These are phyloP conservation scores for Cichlasoma orientale DNA, from an alignment of 2,797 vertebrate genomes.

Conservation along the genomic window DNA sequence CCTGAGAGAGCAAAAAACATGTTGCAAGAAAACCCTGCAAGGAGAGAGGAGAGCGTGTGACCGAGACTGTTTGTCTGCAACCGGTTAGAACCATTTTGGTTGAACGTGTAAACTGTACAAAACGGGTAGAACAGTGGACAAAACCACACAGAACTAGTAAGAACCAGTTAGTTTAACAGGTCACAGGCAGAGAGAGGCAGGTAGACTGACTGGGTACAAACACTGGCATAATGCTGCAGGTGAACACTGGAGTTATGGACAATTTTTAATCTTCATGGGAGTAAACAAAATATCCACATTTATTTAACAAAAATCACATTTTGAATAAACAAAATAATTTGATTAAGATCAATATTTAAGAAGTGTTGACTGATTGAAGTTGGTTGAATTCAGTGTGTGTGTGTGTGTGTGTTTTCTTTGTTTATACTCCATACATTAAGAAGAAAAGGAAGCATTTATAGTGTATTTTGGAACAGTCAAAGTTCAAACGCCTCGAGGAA, in stretches of 20 bases:
- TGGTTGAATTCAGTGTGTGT: neutral
- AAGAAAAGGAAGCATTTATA: neutral
- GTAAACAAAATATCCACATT: too few species aligned
- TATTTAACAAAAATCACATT: too few species aligned
- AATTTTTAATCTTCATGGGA: too few species aligned
- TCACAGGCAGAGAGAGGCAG: too few species aligned
- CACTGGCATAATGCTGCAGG: too few species aligned
- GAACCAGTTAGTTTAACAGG: neutral
- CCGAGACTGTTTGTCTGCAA: neutral
- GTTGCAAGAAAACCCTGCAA: neutral
- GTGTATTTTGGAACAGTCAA: neutral
- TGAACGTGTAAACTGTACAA: neutral
- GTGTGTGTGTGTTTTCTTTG: too few species aligned
- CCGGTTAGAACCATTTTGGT: neutral
- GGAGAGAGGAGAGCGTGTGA: neutral
- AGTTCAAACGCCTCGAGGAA: neutral
- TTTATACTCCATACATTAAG: neutral
- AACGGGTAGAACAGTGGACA: neutral
- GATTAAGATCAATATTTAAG: too few species aligned
- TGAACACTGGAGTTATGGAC: too few species aligned
- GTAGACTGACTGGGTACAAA: neutral
- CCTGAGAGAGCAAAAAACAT: neutral
- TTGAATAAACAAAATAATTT: too few species aligned
- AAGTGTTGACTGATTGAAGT: too few species aligned
- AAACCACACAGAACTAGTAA: neutral